Base-by-base conservation (phyloP, 2,113 vertebrate species). In the Neopipo cinnamomea region DNA sequence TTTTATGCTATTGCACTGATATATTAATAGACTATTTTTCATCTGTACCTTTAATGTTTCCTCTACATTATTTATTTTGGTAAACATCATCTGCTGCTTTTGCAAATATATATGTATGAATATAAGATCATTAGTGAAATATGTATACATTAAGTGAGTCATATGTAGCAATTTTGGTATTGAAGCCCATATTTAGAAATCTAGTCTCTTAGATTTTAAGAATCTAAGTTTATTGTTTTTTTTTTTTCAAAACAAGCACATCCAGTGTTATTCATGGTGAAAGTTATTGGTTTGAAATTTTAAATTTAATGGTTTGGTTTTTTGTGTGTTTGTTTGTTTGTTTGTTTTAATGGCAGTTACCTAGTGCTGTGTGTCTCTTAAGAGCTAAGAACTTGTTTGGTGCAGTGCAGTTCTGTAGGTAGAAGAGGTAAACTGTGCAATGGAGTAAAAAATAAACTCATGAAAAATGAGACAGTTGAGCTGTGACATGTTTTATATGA, bases 401-500 rank as follows among this genome's bases (percentile, higher is more conserved):
- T 72, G 41, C 53, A 66, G 49, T 22, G 25, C 13, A 42, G 5
- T 37, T 90, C 67, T 65, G 18, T 56, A 33, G 71, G 44, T 41
- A 79, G 65, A 93, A 46, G 21, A 77, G 61, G 35, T 71, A 89
- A 94, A 50, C 14, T 44, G 11, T 70, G 52, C 61, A 71, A 67
- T 14, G 8, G 39, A 84, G 46, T 59, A 73, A 92, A 91, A 84
- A n/a, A 49, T 62, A 77, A 75, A 63, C 55, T 50, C 12, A 28
- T 68, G 47, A 92, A 91, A 96, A 91, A 95, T 86, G 66, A 81
- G 56, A 49, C 9, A 31, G 44, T 52, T 88, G 87, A 94, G 46
- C 56, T 91, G 39, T 85, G 83, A 76, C 44, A 16, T 75, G 70
- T 82, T 92, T 95, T 75, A 18, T 75, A 27, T 8, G 21, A 56